Evolutionary conservation across 2,888 invertebrate species (phyloP), one percentile per base, ranked within the genome.

Genomic region (Eupithecia subumbrata): DNA sequence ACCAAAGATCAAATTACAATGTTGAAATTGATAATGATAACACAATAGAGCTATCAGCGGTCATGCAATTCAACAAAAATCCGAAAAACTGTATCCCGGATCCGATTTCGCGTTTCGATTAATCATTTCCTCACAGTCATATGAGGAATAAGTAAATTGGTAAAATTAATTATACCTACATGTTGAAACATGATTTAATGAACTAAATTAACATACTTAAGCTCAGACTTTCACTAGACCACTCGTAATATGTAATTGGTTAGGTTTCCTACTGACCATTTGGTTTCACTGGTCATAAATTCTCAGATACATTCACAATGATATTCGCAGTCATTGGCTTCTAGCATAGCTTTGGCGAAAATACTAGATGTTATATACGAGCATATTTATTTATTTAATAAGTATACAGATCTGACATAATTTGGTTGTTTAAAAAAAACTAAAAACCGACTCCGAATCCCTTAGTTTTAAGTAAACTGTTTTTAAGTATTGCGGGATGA

Each of bases 81-180:
- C 60, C 67, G 72, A 76, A 78, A 76, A 74, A 71, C 48, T 64
- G 69, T 69, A 48, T 76, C 78, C 76, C 63, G 75, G 74, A 67
- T 64, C 74, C 72, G 73, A 76, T 78, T 82, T 79, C 80, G 76
- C 71, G 68, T 70, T 81, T 68, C 81, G 73, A 76, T 73, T 72
- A 76, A 43, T 79, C 75, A 80, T 79, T 78, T 74, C 75, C 70
- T 80, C 79, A 30, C 22, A 74, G 80, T 69, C 7, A 8, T 37
- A 12, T 60, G 75, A 73, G 76, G 79, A 73, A 75, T 84, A 45
- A 22, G 37, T 60, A 16, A 60, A 63, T 72, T 56, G 69, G 30
- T 4, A 60, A 73, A 18, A 77, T 71, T 73, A 71, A 75, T 78
- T 74, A 74, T 76, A 30, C 30, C 30, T 30, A 68, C 52, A 68